Evolutionary conservation across 2,797 vertebrate genomes (phyloP), one percentile per base, ranked within the genome.

Genomic region (Meda fulgida): DNA sequence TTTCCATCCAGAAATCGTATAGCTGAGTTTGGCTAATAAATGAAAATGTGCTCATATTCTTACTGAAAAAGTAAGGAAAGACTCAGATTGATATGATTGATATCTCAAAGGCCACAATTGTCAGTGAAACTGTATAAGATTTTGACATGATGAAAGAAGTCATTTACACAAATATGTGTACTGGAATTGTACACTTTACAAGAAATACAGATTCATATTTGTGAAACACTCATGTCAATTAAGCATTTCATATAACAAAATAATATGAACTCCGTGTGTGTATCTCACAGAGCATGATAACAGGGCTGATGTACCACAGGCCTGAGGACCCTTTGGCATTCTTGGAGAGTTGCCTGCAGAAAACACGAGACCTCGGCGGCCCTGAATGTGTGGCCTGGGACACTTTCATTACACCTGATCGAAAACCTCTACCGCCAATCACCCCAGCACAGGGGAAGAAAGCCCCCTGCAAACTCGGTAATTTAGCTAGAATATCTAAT

Each of bases 221-320:
- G 10, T 66, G 19, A 43, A 78, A 63, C 31, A 55, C 13, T 40
- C 36, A 26, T 11, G 7, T 38, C 8, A 67, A 23, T 63, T 31
- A 34, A 65, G 11, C 18, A 66, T 46, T 48, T 48, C 31, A 26
- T 36, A 36, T 38, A 71, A 71, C 36, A 77, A n/a, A 10, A 75
- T 38, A 34, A 36, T 51, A n/a, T 38, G 2, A 63, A n/a, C 23
- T 48, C 38, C 40, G 14, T 83, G 77, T 55, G 72, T 53, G 29
- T 86, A 14, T 87, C 66, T 76, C 13, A 11, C 89, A 94, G 94
- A 94, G 94, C 87, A 92, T 94, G 92, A 86, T 94, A 70, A 93
- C 94, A 3, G 94, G 94, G 19, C 91, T 94, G 78, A 94, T 94
- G 93, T 94, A 93, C 69, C 90, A 93, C 83, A 90, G 87, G 9